Base-by-base conservation (phyloP, 1,140 invertebrate species). In the Harpegnathos saltator region DNA sequence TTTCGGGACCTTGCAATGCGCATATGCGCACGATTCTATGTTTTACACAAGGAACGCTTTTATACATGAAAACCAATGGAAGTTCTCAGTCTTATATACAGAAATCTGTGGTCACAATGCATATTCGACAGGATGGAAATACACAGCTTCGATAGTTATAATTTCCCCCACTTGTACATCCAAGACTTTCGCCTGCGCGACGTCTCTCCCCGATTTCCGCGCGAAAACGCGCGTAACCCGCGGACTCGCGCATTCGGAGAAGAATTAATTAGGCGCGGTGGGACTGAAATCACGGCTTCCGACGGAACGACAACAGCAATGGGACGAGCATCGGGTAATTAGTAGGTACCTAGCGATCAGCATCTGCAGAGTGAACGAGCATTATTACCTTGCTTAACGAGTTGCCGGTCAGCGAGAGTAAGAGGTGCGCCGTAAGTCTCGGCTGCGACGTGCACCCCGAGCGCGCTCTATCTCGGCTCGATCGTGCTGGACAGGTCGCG, bases 341-440 rank as follows among this genome's bases (percentile, higher is more conserved):
- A 94, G 93, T 89, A 89, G 68, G 77, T 94, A 93, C 90, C 90
- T 92, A 92, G 91, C 90, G 92, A 94, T 93, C 84, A 85, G 91
- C 92, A 92, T 89, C 91, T 91, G 91, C 91, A 91, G 92, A 89
- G 90, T 92, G 92, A 92, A 93, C 91, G 91, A 91, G 89, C 87
- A 84, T 89, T 88, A 84, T 89, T 88, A 90, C 90, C 91, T 90
- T 87, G 91, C 88, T 93, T 93, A 93, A 93, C 91, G 92, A 93
- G 91, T 87, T 77, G n/a, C 75, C 88, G 87, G 85, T 66, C 38
- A 61, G 9, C 7, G 29, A 1, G 22, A 75, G 44, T 14, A n/a
- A 83, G 52, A 66, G 29, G 48, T n/a, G n/a, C n/a, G 59, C 62
- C 50, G 89, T 83, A 83, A 88, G 87, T 90, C 89, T 90, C 73